Percentiles rank a stretch among this genome's conserved stretches.
phyloP scores from a whole-genome alignment of 2,113 vertebrate species.

The Dinomys branickii region DNA sequence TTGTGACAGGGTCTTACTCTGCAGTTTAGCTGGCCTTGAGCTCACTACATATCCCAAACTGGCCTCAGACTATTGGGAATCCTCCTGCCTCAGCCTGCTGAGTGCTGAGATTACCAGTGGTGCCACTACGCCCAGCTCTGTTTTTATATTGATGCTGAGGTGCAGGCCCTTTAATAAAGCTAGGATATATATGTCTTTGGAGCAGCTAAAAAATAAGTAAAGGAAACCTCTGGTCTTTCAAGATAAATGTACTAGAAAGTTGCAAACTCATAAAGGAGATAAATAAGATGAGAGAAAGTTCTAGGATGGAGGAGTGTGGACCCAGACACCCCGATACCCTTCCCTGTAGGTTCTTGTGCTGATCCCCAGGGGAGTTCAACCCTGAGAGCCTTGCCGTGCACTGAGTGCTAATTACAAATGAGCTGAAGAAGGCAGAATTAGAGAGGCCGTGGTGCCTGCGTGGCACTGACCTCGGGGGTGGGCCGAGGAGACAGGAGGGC shows the following conservation, averaged over 20 bases:
- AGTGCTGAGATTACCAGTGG: background rate
- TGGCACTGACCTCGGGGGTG: background rate
- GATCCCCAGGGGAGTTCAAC: accelerated
- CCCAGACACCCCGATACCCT: background rate
- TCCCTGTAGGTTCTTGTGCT: background rate
- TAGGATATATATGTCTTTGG: background rate
- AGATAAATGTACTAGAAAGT: background rate
- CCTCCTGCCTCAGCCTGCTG: background rate
- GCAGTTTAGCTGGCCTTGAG: background rate
- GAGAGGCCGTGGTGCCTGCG: background rate
- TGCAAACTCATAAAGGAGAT: background rate
- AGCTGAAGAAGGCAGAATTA: background rate
- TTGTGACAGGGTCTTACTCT: background rate
- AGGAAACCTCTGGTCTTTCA: background rate
- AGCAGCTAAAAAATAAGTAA: background rate
- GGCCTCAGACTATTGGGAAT: background rate
- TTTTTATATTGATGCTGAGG: background rate
- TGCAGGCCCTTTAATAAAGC: background rate
- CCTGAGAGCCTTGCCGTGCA: background rate
- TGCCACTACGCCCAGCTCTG: background rate
- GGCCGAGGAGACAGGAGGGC: background rate
- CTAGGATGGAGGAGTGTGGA: conserved; percentile 48
- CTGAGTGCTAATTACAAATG: background rate
- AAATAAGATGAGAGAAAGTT: conserved; percentile 31
- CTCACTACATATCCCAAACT: background rate